Evolutionary conservation across 2,888 invertebrate species (phyloP), one percentile per base, ranked within the genome.

Genomic region (Euphydryas editha): DNA sequence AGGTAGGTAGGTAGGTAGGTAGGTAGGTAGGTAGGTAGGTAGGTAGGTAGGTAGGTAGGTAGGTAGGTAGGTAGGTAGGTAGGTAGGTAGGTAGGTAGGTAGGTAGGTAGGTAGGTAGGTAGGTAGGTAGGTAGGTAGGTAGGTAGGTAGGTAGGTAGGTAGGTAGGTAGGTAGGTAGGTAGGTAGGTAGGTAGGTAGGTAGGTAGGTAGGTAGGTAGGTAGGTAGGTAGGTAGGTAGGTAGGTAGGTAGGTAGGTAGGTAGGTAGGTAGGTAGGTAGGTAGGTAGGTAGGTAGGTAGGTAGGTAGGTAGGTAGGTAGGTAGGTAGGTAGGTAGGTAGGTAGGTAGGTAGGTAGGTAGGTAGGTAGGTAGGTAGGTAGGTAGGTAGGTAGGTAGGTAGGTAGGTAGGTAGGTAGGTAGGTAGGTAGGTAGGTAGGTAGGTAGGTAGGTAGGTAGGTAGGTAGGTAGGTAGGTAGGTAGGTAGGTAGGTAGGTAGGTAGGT

Each of bases 91-190:
- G n/a, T n/a, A n/a, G n/a, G n/a, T n/a, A n/a, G n/a, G n/a, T n/a
- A n/a, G n/a, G n/a, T n/a, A n/a, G n/a, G n/a, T n/a, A n/a, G n/a
- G n/a, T n/a, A n/a, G n/a, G n/a, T n/a, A n/a, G n/a, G n/a, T 37
- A 37, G 37, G 37, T 37, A 37, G 39, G 39, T 42, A 42, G 39
- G 39, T 42, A 42, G 39, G 39, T 42, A 42, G 39, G 39, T 42
- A 42, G 39, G 39, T 42, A 42, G 39, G 39, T 42, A 42, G 39
- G 39, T 42, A 42, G 39, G 39, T 42, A 42, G 39, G 39, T 42
- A 42, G 39, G 39, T 42, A 42, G 39, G 39, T 42, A 42, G 39
- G 39, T 42, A 42, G 39, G 39, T 42, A 42, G 39, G 39, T 42
- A 42, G 39, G 39, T 42, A 42, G 39, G 39, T 42, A 42, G 39